Evolutionary conservation across 2,888 invertebrate species (phyloP).

Genomic region (Macrophya alboannulata): DNA sequence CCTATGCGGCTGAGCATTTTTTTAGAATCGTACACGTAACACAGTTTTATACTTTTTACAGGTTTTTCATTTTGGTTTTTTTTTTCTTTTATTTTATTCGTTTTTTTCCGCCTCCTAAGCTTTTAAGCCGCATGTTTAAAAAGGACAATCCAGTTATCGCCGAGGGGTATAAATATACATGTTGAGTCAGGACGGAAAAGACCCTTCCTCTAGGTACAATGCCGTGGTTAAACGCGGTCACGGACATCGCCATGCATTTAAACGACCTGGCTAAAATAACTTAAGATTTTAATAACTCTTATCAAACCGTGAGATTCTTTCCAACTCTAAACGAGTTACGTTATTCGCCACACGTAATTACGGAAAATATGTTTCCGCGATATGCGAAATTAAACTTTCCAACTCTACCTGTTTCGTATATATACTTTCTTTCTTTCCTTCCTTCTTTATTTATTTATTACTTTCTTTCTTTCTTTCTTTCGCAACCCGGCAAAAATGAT

Average conservation of each 20-base stretch:
- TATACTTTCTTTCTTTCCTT: neutral
- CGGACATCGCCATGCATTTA: conserved; percentile 72
- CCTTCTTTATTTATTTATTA: neutral
- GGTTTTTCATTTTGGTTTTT: neutral
- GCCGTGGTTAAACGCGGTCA: conserved; percentile 21
- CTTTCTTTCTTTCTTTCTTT: neutral
- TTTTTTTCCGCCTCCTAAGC: conserved; percentile 64
- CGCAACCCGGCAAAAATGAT: neutral
- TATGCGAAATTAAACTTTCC: neutral
- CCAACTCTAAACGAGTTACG: neutral
- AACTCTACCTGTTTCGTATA: neutral
- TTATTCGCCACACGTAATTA: conserved; percentile 34
- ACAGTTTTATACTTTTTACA: neutral
- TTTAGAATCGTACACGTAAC: neutral
- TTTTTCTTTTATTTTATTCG: neutral
- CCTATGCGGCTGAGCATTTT: neutral
- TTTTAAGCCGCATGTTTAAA: conserved; percentile 70
- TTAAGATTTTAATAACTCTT: conserved; percentile 55
- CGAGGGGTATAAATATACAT: conserved; percentile 55
- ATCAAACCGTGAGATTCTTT: conserved; percentile 33
- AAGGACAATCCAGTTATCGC: conserved; percentile 73
- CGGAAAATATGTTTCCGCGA: conserved; percentile 13
- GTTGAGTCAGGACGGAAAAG: conserved; percentile 53
- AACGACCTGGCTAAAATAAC: conserved; percentile 68
- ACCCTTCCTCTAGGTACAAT: conserved; percentile 44